Percentiles rank a stretch among this genome's conserved stretches.
Conservation (phyloP, 2,113 vertebrate genomes). For the Gallinago media region DNA sequence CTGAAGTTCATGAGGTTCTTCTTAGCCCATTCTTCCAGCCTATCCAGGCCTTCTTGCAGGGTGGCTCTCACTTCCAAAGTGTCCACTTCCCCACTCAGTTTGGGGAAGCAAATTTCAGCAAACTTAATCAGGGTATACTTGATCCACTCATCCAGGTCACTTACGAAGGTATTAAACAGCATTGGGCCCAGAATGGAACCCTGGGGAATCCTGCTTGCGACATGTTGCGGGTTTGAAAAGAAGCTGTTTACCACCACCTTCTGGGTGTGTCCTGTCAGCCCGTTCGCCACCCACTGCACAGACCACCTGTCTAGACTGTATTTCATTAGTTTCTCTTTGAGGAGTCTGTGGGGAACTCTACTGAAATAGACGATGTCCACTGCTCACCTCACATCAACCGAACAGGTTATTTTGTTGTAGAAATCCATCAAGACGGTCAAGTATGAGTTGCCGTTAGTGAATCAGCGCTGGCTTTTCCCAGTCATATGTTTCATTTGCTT, state of each 20-base stretch:
- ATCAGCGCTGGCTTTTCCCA: background rate
- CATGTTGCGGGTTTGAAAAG: background rate
- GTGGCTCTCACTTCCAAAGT: background rate
- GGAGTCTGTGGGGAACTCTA: background rate
- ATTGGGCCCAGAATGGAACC: background rate
- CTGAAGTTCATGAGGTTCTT: background rate
- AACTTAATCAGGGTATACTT: background rate
- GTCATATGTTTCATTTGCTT: background rate
- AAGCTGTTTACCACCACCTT: too few species aligned
- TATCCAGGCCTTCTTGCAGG: background rate
- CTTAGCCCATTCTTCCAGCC: background rate
- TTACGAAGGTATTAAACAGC: background rate
- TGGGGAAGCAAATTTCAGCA: too few species aligned
- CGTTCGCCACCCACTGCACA: background rate
- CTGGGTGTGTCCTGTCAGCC: background rate
- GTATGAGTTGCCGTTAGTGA: rapidly evolving
- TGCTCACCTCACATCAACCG: rapidly evolving
- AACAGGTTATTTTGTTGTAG: background rate
- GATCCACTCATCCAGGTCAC: background rate
- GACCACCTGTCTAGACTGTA: background rate
- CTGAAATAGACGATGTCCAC: background rate
- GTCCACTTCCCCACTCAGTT: background rate
- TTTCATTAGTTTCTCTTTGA: background rate
- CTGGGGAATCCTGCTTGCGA: background rate
- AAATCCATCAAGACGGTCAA: background rate